Conservation (phyloP, 2,888 invertebrate genomes). For the Cephus nigrinus region DNA sequence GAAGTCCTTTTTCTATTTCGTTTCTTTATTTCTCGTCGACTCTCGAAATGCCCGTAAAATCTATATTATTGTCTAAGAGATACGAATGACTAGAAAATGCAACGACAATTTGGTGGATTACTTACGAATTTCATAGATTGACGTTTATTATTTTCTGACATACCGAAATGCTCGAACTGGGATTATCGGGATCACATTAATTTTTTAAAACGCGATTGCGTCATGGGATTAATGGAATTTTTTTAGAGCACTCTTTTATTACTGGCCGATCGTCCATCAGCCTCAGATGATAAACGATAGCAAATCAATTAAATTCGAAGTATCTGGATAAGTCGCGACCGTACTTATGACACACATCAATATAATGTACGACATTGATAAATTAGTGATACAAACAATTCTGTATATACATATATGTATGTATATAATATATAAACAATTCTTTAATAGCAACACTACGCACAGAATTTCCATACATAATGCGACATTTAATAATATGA, state of each 20-base stretch:
- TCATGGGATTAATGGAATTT: background rate
- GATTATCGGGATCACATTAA: background rate
- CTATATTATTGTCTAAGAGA: background rate
- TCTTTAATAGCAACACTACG: background rate
- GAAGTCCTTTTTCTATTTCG: background rate
- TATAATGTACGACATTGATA: background rate
- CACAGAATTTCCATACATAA: background rate
- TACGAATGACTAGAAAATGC: background rate
- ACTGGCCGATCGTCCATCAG: background rate
- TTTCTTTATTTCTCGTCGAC: background rate
- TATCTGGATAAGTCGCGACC: background rate
- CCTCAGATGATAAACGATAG: background rate
- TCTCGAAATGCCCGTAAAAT: background rate
- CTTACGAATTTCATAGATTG: background rate
- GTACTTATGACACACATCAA: background rate
- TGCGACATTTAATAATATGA: background rate
- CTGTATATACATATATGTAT: background rate
- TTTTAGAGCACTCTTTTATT: background rate
- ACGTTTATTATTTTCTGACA: background rate
- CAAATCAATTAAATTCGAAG: background rate
- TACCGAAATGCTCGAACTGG: background rate
- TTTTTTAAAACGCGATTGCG: background rate
- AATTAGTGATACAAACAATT: background rate
- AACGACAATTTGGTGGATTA: background rate
- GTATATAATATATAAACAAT: background rate